Evolutionary conservation across 1,140 invertebrate species (phyloP).

Genomic region (Cydia fagiglandana): DNA sequence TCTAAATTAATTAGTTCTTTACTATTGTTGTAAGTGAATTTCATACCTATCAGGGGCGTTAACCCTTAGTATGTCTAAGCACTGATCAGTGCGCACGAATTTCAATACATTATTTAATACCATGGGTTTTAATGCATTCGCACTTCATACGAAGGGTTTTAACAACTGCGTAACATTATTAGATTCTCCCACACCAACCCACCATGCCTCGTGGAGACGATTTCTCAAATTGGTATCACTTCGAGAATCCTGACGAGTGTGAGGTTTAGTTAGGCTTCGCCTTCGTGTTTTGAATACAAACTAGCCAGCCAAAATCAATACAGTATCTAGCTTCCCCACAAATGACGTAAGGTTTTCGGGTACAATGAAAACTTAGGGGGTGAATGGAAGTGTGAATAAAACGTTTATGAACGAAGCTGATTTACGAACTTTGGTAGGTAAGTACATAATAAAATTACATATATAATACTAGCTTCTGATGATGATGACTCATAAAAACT

Average conservation of each 20-base stretch:
- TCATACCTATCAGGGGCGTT: no score
- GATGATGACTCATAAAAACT: no score
- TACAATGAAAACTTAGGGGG: background rate
- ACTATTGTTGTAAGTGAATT: no score
- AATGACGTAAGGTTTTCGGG: slow-evolving; percentile 6
- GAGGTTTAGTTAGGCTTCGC: slow-evolving; percentile 15
- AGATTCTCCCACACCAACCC: no score
- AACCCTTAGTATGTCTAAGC: no score
- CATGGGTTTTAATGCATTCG: no score
- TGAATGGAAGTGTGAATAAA: background rate
- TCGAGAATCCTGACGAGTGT: slow-evolving; percentile 12
- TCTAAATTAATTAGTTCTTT: no score
- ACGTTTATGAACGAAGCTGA: background rate
- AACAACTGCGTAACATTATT: background rate
- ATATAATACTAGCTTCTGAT: no score
- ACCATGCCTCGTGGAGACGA: background rate
- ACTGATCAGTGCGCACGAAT: no score
- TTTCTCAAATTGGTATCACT: slow-evolving; percentile 29
- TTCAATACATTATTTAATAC: no score
- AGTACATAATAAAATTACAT: background rate
- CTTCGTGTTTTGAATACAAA: slow-evolving; percentile 28
- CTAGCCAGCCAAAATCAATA: slow-evolving; percentile 18
- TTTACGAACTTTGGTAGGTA: background rate
- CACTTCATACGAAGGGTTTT: no score
- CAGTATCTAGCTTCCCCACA: background rate